Evolutionary conservation across 2,888 invertebrate species (phyloP).

Genomic region (Branchinecta sandiegonensis): DNA sequence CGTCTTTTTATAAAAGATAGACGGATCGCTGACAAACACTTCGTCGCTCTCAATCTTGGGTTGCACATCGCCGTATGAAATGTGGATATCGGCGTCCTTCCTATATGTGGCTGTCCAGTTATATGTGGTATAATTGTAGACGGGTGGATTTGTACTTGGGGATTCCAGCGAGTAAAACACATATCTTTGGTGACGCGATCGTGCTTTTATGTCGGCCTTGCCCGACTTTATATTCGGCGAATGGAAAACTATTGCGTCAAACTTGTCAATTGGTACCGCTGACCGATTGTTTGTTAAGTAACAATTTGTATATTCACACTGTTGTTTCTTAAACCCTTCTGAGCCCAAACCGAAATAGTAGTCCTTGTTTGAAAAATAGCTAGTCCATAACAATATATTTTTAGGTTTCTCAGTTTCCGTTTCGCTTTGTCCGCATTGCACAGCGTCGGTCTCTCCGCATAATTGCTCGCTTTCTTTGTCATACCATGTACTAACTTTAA

Average conservation of each 20-base stretch:
- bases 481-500: no score
- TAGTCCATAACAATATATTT: conserved; percentile 21
- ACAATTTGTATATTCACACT: conserved; percentile 19
- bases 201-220: background rate
- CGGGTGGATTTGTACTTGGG: background rate
- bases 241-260: conserved; percentile 20
- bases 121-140: conserved; percentile 11
- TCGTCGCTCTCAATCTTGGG: background rate
- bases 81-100: conserved; percentile 20
- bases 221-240: conserved; percentile 17
- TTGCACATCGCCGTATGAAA: conserved; percentile 13
- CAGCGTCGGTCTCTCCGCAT: no score
- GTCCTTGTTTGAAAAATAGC: conserved; percentile 7
- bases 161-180: conserved; percentile 23
- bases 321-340: conserved; percentile 15
- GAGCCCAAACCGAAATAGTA: conserved; percentile 19
- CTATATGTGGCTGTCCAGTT: conserved; percentile 24
- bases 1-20: conserved; percentile 17
- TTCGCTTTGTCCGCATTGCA: no score
- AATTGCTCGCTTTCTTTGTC: no score
- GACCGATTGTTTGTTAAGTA: conserved; percentile 20
- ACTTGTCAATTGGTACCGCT: background rate
- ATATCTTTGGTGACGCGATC: conserved; percentile 20
- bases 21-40: background rate
- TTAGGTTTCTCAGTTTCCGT: background rate